These are phyloP conservation scores for Ochotona princeps DNA, from an alignment of 2,113 vertebrate genomes.

Conservation along the genomic window DNA sequence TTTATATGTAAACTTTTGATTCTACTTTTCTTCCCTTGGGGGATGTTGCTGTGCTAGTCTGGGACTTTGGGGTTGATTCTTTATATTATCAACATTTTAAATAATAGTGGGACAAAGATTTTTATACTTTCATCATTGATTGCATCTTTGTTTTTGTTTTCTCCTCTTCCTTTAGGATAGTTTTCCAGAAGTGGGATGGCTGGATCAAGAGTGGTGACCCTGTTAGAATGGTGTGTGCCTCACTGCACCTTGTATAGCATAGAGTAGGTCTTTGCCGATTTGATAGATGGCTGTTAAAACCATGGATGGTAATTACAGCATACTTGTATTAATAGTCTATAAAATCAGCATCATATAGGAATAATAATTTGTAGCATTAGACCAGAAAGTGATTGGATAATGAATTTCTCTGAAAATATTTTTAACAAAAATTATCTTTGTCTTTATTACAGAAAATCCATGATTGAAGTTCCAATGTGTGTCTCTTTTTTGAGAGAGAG, in stretches of 20 bases:
- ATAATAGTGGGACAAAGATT: conserved; percentile 39
- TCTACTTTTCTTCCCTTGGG: not conserved
- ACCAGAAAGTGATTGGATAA: conserved; percentile 52
- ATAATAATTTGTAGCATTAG: conserved; percentile 37
- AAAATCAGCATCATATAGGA: conserved; percentile 30
- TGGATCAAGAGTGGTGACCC: conserved; percentile 57
- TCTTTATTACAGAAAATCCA: not conserved
- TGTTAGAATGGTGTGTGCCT: conserved; percentile 63
- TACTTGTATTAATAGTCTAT: conserved; percentile 51
- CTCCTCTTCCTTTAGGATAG: conserved; percentile 51
- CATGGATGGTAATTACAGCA: conserved; percentile 22
- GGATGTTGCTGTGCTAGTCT: conserved; percentile 39
- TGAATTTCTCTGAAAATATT: conserved; percentile 58
- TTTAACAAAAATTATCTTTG: conserved; percentile 43
- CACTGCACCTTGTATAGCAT: conserved; percentile 58
- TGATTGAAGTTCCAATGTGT: conserved; percentile 32
- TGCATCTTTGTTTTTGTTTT: conserved; percentile 51
- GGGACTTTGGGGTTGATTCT: conserved; percentile 38
- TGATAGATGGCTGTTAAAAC: conserved; percentile 54
- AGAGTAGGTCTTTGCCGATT: conserved; percentile 65
- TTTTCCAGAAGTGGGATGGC: conserved; percentile 70
- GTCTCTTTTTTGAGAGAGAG: conserved; percentile 41
- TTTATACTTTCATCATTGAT: conserved; percentile 70
- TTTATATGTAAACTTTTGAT: conserved; percentile 14
- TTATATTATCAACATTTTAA: conserved; percentile 59